phyloP scores from a whole-genome alignment of 1,140 invertebrate species.

The Eufriesea mexicana region DNA sequence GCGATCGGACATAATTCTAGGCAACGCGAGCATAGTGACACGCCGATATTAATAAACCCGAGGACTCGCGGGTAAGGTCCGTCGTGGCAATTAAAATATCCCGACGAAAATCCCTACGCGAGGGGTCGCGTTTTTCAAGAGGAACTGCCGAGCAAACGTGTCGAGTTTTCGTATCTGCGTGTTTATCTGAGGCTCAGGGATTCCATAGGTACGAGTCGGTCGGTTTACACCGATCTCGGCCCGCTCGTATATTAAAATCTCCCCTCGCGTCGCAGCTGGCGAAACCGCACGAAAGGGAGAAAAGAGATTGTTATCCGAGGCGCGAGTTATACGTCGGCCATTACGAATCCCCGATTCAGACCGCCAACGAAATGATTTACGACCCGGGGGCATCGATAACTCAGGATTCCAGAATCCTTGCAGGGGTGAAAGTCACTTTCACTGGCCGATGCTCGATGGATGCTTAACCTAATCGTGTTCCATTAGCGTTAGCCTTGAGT shows the following conservation, averaged over 20 bases:
- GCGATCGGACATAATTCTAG: no score
- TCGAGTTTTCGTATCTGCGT: slow-evolving; percentile 42
- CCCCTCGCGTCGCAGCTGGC: slow-evolving; percentile 30
- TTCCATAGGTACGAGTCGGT: slow-evolving; percentile 37
- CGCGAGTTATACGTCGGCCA: slow-evolving; percentile 37
- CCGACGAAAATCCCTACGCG: slow-evolving; percentile 9
- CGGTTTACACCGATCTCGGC: slow-evolving; percentile 21
- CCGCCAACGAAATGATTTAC: slow-evolving; percentile 42
- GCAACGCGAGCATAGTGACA: no score
- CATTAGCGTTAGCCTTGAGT: neutral
- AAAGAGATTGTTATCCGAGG: slow-evolving; percentile 57
- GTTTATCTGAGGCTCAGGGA: slow-evolving; percentile 45
- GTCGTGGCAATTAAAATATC: slow-evolving; percentile 35
- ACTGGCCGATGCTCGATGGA: neutral
- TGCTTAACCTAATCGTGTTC: neutral
- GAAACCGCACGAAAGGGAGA: slow-evolving; percentile 48
- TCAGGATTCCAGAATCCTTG: slow-evolving; percentile 10
- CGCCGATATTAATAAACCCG: neutral
- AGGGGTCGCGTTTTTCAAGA: neutral
- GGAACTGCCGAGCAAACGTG: slow-evolving; percentile 17
- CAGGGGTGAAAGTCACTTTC: slow-evolving; percentile 43
- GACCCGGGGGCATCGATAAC: neutral
- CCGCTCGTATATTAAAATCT: slow-evolving; percentile 59
- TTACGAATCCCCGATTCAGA: slow-evolving; percentile 31
- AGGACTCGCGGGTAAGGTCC: neutral